Base-by-base conservation (phyloP, 2,113 vertebrate genomes). In the Crocuta crocuta region DNA sequence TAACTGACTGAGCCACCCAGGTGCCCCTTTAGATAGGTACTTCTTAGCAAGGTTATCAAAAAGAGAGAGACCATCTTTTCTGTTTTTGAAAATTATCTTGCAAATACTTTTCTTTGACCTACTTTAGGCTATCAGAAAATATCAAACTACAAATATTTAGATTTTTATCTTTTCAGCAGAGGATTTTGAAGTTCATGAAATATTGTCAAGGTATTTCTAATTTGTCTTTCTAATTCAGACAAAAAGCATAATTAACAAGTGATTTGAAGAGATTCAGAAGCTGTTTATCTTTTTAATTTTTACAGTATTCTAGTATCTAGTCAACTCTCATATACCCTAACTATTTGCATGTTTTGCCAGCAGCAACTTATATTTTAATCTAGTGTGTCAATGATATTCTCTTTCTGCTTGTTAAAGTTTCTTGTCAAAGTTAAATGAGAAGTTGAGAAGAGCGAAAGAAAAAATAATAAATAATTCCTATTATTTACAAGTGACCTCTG, bases 261-360 rank as follows among this genome's bases (percentile, higher is more conserved):
- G 78, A 71, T 70, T 76, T 95, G 68, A 48, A 74, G 26, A 94
- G 10, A 70, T 95, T 78, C 48, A 82, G 31, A 50, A 33, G 28
- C 92, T 76, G 48, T 91, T 78, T 71, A 70, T 70, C 15, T 91
- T 94, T 86, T 82, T 33, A 78, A 94, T 43, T 92, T 96, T 95
- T 84, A 16, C 1, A 35, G 6, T 79, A 65, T 71, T 89, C 10
- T 95, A 70, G 13, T 55, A 31, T 84, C n/a, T 81, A 31, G 35
- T 82, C 24, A 85, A 76, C 19, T 91, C 31, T 87, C 33, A n/a
- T 16, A 24, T 70, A 43, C 48, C 28, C 43, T 78, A 53, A 89
- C 33, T 4, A 19, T 71, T 70, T 71, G 26, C 43, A 83, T 0
- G 11, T 92, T 66, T 83, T 83, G 58, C 78, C 68, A 88, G 33